Evolutionary conservation across 2,888 invertebrate genomes (phyloP).

Genomic region (Lithodes maja): DNA sequence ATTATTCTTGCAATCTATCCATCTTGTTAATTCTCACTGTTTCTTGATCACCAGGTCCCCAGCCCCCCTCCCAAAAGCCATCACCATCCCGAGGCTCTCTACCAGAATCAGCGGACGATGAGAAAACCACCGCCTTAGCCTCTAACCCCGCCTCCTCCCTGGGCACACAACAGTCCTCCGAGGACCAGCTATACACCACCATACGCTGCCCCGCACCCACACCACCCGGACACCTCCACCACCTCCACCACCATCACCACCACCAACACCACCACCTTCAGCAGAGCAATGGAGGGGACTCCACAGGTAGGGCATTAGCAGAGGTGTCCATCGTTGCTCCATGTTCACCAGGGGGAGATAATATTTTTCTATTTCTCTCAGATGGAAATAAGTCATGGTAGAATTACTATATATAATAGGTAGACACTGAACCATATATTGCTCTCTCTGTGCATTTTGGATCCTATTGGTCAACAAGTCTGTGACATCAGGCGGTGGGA

Average conservation of each 20-base stretch:
- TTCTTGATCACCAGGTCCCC: neutral
- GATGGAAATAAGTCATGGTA: too few relatives aligned
- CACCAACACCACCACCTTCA: neutral
- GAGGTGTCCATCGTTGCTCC: too few relatives aligned
- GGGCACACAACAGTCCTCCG: neutral
- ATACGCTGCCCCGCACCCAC: conserved; percentile 28
- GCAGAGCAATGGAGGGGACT: conserved; percentile 2
- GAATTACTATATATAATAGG: too few relatives aligned
- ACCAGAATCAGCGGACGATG: neutral
- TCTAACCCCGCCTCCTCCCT: neutral
- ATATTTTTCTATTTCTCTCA: too few relatives aligned
- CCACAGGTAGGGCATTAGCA: neutral
- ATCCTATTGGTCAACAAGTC: too few relatives aligned
- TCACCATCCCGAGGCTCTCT: neutral
- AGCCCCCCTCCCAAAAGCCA: conserved; percentile 2
- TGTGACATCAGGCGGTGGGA: too few relatives aligned
- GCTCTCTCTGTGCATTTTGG: too few relatives aligned
- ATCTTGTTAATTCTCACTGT: too few relatives aligned
- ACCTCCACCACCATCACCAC: conserved; percentile 13
- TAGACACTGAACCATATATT: too few relatives aligned
- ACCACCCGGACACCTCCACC: conserved; percentile 27
- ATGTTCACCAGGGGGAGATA: too few relatives aligned
- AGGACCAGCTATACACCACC: conserved; percentile 37
- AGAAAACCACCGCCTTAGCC: neutral
- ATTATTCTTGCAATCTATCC: too few relatives aligned